phyloP scores from a whole-genome alignment of 2,797 vertebrate species.

The Columba guinea region DNA sequence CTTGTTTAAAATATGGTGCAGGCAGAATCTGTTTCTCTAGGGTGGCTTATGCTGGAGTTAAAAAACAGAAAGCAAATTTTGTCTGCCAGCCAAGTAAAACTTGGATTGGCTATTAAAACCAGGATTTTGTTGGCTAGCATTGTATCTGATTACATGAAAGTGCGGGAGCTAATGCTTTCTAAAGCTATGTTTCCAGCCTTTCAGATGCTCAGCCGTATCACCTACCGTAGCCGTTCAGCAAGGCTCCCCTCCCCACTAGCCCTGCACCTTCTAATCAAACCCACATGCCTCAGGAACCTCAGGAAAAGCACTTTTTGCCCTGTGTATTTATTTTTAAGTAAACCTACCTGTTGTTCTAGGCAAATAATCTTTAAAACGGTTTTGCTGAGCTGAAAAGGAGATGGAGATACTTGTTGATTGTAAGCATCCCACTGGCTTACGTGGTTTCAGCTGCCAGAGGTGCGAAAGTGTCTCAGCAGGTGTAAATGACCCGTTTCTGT shows the following conservation, averaged over 20 bases:
- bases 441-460: background rate
- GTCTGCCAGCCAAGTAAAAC: slow-evolving; percentile 55
- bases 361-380: background rate
- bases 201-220: background rate
- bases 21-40: slow-evolving; percentile 57
- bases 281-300: background rate
- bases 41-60: slow-evolving; percentile 42
- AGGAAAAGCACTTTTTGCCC: slow-evolving; percentile 13
- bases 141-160: slow-evolving; percentile 43
- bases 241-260: background rate
- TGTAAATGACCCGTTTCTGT: background rate
- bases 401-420: background rate
- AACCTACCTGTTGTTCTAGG: background rate
- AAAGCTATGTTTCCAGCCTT: slow-evolving; percentile 23
- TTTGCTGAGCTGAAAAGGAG: background rate
- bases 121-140: slow-evolving; percentile 39
- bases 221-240: background rate
- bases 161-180: slow-evolving; percentile 18
- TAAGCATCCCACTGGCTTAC: background rate
- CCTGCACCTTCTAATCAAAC: background rate
- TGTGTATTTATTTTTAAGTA: background rate
- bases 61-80: slow-evolving; percentile 38
- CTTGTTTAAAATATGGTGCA: slow-evolving; percentile 29
- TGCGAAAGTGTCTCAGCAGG: slow-evolving; percentile 1
- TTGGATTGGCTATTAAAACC: slow-evolving; percentile 59